phyloP scores from a whole-genome alignment of 1,140 invertebrate genomes.

The Ceratina australensis region DNA sequence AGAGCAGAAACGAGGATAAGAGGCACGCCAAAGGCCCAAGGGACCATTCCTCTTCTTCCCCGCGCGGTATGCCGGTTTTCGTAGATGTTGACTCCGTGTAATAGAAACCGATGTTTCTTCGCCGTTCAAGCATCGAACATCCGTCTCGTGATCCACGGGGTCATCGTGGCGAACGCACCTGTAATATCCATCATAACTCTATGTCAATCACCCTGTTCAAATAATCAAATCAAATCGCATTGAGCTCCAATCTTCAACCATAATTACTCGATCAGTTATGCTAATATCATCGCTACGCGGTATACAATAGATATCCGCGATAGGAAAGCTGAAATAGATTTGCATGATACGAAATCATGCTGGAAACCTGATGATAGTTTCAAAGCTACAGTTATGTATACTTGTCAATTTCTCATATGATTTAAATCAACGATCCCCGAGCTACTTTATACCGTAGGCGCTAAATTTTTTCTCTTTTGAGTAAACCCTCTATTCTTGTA shows the following conservation, averaged over 20 bases:
- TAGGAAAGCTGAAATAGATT: background rate
- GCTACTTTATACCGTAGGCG: too few relatives aligned
- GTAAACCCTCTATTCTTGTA: too few relatives aligned
- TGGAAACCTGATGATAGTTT: background rate
- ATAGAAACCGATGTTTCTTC: background rate
- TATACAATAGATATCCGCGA: background rate
- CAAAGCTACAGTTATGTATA: too few relatives aligned
- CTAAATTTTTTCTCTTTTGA: too few relatives aligned
- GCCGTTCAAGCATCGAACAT: background rate
- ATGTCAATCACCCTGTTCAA: conserved; percentile 3
- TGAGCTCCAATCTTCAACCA: background rate
- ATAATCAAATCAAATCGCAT: conserved; percentile 9
- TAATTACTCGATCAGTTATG: conserved; percentile 4
- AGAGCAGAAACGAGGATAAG: conserved; percentile 81
- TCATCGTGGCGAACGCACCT: conserved; percentile 15
- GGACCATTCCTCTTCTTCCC: conserved; percentile 76
- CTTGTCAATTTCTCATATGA: too few relatives aligned
- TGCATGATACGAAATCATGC: background rate
- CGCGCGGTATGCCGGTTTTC: conserved; percentile 24
- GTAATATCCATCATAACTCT: conserved; percentile 12
- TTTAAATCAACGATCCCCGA: too few relatives aligned
- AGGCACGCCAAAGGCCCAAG: conserved; percentile 81
- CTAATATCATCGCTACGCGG: background rate
- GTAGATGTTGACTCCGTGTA: conserved; percentile 4
- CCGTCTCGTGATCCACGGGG: background rate